Evolutionary conservation across 53 echinoderm and acorn worm species (phyloP), one percentile per base, ranked within the genome.

Genomic region (Echinarachnius parma): DNA sequence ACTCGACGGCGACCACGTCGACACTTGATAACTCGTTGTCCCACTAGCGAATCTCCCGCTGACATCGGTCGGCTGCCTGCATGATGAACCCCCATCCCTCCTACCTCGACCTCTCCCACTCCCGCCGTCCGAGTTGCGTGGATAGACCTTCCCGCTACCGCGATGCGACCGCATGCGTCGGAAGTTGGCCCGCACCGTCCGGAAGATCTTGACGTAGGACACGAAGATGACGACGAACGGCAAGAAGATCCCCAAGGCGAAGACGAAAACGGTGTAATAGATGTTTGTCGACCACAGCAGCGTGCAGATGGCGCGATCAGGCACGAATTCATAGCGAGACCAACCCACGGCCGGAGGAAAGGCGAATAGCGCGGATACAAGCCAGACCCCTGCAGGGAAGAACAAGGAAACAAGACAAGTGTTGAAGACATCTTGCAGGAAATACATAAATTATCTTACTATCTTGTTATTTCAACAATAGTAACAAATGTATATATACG

Each of bases 281-380:
- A 70, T 76, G 55, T 93, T 75, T 3, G 93, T 93, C 15, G 93
- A 93, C 93, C 93, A 93, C 31, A 71, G 49, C 46, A 93, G 48
- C 3, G 93, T 93, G 53, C 93, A 93, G 44, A 92, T 89, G n/a
- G 93, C 89, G 21, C 89, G 46, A 37, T 67, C 83, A 13, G 77
- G 68, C 27, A 93, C 81, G 77, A 78, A 93, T 48, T 86, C 86
- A 54, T 93, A 93, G 14, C 46, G 23, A 14, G 93, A 93, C 93
- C 93, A 93, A 24, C 93, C 93, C 22, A 89, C 18, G 53, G 83
- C 75, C 30, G 93, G 93, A 63, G 93, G 93, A 29, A 85, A 60
- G 8, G 93, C 81, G 10, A 89, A 67, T 1, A 86, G 56, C 44
- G 76, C 79, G 14, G 93, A 89, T 18, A 86, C 59, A 22, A 93